Conservation (phyloP, 2,888 invertebrate genomes). For the Camptogramma bilineatum region DNA sequence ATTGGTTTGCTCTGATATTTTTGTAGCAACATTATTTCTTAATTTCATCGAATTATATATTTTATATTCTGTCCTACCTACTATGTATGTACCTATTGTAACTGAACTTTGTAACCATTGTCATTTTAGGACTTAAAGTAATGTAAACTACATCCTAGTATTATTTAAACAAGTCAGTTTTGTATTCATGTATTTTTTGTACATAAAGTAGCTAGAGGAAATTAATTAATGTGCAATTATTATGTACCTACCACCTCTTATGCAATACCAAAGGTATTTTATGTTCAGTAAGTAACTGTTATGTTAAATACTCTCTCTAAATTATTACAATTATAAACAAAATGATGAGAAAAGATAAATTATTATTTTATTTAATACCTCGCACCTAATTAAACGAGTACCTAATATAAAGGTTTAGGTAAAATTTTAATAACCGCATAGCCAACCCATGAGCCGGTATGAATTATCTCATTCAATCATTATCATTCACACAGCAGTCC, state of each 20-base stretch:
- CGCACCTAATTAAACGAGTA: no score
- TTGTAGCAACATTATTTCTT: neutral
- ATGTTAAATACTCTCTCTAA: constrained; percentile 77
- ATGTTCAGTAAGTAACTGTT: constrained; percentile 81
- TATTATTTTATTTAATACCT: constrained; percentile 10
- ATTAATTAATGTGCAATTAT: constrained; percentile 80
- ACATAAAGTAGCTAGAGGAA: constrained; percentile 79
- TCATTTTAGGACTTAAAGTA: constrained; percentile 48
- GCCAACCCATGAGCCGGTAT: no score
- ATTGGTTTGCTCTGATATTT: constrained; percentile 23
- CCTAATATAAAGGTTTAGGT: no score
- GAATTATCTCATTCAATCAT: no score
- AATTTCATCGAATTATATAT: neutral
- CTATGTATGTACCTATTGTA: neutral
- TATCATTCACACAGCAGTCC: no score
- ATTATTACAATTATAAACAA: constrained; percentile 73
- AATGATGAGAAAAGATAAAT: constrained; percentile 40
- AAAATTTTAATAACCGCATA: no score
- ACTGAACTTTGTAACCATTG: constrained; percentile 37
- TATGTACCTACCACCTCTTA: constrained; percentile 64
- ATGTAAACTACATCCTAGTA: constrained; percentile 59
- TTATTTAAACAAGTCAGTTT: constrained; percentile 60
- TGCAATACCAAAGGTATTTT: constrained; percentile 82
- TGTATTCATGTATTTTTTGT: constrained; percentile 80
- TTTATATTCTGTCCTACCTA: neutral